Evolutionary conservation across 35 echinoderm and acorn worm genomes (phyloP).

Genomic region (Ophiothrix spiculata): DNA sequence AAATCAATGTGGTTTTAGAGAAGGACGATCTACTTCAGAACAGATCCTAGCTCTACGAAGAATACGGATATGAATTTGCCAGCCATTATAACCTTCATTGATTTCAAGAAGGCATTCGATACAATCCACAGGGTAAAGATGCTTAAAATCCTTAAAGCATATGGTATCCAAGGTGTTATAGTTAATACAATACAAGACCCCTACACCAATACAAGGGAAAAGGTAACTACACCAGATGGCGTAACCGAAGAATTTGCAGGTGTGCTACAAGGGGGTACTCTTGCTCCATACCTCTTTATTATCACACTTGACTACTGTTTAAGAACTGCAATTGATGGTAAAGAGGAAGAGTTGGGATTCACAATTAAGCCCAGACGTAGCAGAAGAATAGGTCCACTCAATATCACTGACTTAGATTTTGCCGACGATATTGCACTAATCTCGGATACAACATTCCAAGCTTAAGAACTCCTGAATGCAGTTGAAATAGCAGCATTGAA

Average conservation of each 20-base stretch:
- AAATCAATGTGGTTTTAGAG: no score
- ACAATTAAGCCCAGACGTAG: background rate
- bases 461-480: constrained; percentile 19
- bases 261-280: constrained; percentile 47
- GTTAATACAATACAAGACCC: constrained; percentile 25
- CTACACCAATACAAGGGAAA: constrained; percentile 17
- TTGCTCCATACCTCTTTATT: constrained; percentile 36
- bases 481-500: no score
- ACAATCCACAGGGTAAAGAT: constrained; percentile 39
- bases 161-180: constrained; percentile 20
- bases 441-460: background rate
- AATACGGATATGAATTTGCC: no score
- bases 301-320: no score
- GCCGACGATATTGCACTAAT: constrained; percentile 37
- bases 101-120: constrained; percentile 52
- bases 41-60: no score
- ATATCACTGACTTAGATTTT: constrained; percentile 46
- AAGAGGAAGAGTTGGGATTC: no score
- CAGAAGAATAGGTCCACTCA: constrained; percentile 23
- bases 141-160: constrained; percentile 42
- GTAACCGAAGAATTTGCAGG: constrained; percentile 24
- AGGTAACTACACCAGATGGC: constrained; percentile 38
- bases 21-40: no score
- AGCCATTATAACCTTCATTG: constrained; percentile 39
- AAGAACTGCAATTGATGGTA: no score